A percentile compares a stretch with the other conserved stretches of the same genome.
Conservation (phyloP, 2,113 vertebrate species). For the Parus major region DNA sequence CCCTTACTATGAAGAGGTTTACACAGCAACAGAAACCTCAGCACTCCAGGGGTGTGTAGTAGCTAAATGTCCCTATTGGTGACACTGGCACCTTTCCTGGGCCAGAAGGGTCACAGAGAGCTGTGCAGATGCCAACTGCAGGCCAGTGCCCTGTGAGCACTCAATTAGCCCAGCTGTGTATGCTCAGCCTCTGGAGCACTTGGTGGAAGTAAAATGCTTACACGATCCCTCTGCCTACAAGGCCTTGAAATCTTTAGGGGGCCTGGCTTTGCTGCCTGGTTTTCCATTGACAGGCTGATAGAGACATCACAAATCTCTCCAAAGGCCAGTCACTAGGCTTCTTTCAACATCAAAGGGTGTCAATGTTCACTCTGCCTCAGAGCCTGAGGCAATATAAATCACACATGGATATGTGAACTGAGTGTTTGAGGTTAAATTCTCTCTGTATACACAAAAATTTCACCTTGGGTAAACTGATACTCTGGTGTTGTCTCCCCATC, state of each 20-base stretch:
- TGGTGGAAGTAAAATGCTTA: constrained; percentile 26
- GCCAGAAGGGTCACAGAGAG: not conserved
- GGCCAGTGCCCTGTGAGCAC: not conserved
- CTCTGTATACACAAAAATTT: constrained; percentile 37
- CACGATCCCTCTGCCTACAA: not conserved
- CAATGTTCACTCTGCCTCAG: constrained; percentile 12
- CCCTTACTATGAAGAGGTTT: not conserved
- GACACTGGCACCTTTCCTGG: not conserved
- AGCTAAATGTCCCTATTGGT: not conserved
- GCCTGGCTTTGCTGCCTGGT: constrained; percentile 26
- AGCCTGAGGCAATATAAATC: constrained; percentile 50
- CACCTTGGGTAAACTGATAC: constrained; percentile 31
- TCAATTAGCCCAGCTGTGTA: not conserved
- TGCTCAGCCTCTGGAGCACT: not conserved
- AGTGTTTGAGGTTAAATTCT: constrained; percentile 54
- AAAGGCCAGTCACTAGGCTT: constrained; percentile 50
- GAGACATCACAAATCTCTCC: constrained; percentile 66
- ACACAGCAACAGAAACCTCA: not conserved
- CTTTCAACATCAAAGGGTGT: constrained; percentile 68
- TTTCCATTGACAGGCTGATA: constrained; percentile 59
- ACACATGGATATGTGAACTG: constrained; percentile 35
- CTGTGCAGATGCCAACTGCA: not conserved
- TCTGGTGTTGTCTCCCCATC: not conserved
- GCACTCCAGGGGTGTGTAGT: not conserved
- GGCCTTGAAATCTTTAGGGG: constrained; percentile 43